phyloP scores from a whole-genome alignment of 2,888 invertebrate species.

The Ecliptopera silaceata region DNA sequence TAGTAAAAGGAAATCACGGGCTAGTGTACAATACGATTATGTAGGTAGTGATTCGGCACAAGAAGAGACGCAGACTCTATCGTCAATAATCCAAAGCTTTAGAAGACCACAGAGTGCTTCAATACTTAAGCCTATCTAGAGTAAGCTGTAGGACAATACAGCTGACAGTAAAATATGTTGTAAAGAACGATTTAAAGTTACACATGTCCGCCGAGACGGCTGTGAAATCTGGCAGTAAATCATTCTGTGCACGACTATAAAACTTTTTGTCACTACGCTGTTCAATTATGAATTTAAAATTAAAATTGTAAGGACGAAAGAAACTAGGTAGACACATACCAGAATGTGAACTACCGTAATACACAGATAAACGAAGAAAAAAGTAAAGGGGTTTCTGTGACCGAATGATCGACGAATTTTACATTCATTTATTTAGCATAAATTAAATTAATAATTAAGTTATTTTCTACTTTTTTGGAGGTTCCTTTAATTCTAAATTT shows the following conservation, averaged over 20 bases:
- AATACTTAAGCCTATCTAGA: neutral
- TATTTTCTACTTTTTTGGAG: no score
- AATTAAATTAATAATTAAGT: no score
- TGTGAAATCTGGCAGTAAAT: slow-evolving; percentile 73
- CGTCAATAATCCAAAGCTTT: neutral
- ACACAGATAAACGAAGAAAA: no score
- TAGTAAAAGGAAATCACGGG: no score
- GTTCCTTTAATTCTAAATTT: no score
- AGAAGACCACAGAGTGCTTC: neutral
- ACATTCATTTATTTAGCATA: slow-evolving; percentile 25
- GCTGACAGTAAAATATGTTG: slow-evolving; percentile 21
- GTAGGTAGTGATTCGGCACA: neutral
- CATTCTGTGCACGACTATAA: slow-evolving; percentile 62
- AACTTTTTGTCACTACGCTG: slow-evolving; percentile 65
- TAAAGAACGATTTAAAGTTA: slow-evolving; percentile 35
- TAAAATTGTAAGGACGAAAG: slow-evolving; percentile 25
- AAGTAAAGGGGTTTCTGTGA: no score
- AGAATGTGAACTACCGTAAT: neutral
- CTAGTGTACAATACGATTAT: no score
- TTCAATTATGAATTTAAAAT: slow-evolving; percentile 35
- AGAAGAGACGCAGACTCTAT: neutral
- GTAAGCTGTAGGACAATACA: slow-evolving; percentile 10
- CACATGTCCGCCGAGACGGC: slow-evolving; percentile 51
- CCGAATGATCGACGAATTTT: no score
- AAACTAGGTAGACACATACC: slow-evolving; percentile 2